Base-by-base conservation (phyloP, 2,888 invertebrate species). In the Gisinianus flammeolus region DNA sequence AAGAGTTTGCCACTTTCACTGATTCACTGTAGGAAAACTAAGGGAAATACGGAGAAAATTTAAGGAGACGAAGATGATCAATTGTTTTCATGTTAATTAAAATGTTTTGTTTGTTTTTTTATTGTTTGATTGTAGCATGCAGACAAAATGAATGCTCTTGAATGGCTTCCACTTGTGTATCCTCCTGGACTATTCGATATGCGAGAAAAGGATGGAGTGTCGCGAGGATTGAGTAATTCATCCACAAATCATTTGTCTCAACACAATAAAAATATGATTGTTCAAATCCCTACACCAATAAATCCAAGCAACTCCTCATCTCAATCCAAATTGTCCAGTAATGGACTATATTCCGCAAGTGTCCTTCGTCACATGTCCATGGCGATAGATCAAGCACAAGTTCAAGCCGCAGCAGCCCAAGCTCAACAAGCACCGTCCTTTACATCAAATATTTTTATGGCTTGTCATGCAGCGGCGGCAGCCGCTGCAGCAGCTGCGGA, bases 181-280 rank as follows among this genome's bases (percentile, higher is more conserved):
- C 83, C 84, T 67, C 81, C 79, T 22, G 83, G 81, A 24, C 67
- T 84, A n/a, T 72, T 83, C 66, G 84, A 83, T 33, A 93, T 93
- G 92, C 91, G 95, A 90, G 95, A 95, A 90, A 95, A 95, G 90
- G 94, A 95, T 90, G 93, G 94, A 88, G 94, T 94, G 92, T 62
- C 78, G 24, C 58, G 76, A n/a, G 86, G 86, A 89, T 87, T 83
- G 88, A 87, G 28, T 22, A 28, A 3, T 22, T 12, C 75, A 88
- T 85, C 90, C 87, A 85, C 90, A 89, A 1, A 90, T 89, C 85
- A 90, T 89, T 22, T 89, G 90, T 90, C 68, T 90, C 90, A 0
- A 89, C 90, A 86, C 91, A 89, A 1, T 87, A 88, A 87, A 87
- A 86, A 85, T 87, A 26, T 82, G 83, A 82, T 62, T 26, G 62